These are phyloP conservation scores for Epsilonema sp. DNA, from an alignment of 2,888 invertebrate species.

Conservation along the genomic window DNA sequence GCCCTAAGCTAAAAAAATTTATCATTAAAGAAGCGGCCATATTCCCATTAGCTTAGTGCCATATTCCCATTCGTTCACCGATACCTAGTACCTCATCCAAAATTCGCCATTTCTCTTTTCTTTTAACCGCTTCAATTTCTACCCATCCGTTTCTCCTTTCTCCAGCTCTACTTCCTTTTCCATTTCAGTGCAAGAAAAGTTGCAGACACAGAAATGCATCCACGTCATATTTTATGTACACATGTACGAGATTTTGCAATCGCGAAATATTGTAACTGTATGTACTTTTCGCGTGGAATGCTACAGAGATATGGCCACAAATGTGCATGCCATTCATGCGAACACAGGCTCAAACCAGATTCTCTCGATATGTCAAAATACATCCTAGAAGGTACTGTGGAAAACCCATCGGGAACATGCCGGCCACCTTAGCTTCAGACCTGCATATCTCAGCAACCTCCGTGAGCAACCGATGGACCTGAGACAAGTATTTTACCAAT, in stretches of 20 bases:
- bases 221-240: too few species aligned
- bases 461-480: too few species aligned
- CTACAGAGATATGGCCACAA: neutral
- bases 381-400: too few species aligned
- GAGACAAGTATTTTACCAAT: too few species aligned
- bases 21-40: too few species aligned
- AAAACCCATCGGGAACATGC: neutral
- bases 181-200: slow-evolving; percentile 98
- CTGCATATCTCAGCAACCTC: too few species aligned
- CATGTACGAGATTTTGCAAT: too few species aligned
- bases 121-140: slow-evolving; percentile 81
- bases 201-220: slow-evolving; percentile 43
- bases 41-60: too few species aligned
- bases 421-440: too few species aligned
- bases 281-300: neutral
- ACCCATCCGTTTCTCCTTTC: slow-evolving; percentile 77
- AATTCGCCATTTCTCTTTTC: slow-evolving; percentile 71
- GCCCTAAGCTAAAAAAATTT: too few species aligned
- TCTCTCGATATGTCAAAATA: too few species aligned
- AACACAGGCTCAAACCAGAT: neutral
- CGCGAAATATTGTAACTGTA: neutral
- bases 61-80: too few species aligned
- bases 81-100: slow-evolving; percentile 52
- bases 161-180: slow-evolving; percentile 84
- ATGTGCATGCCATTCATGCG: neutral